These are phyloP conservation scores for Clostera curtula DNA, from an alignment of 2,888 invertebrate species.

Conservation along the genomic window DNA sequence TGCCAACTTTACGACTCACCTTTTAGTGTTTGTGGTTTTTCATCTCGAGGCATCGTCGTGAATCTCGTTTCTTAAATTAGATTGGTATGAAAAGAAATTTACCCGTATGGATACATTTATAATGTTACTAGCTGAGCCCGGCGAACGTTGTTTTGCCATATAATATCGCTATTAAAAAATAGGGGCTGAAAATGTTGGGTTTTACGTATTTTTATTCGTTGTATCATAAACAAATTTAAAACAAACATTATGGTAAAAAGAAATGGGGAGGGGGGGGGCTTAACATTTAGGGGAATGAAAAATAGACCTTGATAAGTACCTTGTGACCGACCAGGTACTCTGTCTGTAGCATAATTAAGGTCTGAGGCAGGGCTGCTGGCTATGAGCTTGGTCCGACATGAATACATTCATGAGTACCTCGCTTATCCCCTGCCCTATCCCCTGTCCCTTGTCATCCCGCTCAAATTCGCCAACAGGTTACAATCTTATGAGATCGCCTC, in stretches of 20 bases:
- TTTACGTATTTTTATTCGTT: too few relatives aligned
- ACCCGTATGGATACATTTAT: neutral
- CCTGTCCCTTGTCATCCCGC: constrained; percentile 6
- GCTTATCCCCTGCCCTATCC: too few relatives aligned
- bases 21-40: constrained; percentile 19
- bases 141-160: too few relatives aligned
- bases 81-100: neutral
- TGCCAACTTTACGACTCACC: constrained; percentile 28
- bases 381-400: constrained; percentile 17
- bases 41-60: constrained; percentile 10
- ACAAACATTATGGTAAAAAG: neutral
- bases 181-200: too few relatives aligned
- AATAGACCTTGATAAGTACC: too few relatives aligned
- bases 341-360: constrained; percentile 21
- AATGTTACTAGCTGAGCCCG: neutral
- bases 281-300: too few relatives aligned
- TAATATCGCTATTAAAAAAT: too few relatives aligned
- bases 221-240: too few relatives aligned
- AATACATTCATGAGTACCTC: constrained; percentile 26
- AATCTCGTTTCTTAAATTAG: neutral
- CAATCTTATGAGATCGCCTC: constrained; percentile 13
- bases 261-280: neutral
- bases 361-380: constrained; percentile 20
- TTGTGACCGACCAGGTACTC: constrained; percentile 15
- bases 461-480: constrained; percentile 26